Base-by-base conservation (phyloP, 2,888 invertebrate genomes). In the Eupithecia subumbrata region DNA sequence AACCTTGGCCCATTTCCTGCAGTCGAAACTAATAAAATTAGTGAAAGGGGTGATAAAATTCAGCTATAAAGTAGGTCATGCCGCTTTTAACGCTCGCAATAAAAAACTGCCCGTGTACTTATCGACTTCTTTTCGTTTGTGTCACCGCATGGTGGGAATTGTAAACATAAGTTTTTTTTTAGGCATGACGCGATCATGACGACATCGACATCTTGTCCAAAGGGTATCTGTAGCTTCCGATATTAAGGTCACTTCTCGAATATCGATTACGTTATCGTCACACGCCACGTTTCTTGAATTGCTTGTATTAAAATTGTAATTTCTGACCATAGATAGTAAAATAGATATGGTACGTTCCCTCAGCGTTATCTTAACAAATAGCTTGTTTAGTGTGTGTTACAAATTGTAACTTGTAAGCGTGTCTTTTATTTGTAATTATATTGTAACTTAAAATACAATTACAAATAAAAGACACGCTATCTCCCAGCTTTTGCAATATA, bases 1-100 rank as follows among this genome's bases (percentile, higher is more conserved):
- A 77, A 78, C 82, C 82, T 82, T 86, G 88, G 86, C 87, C 87
- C 83, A 86, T 84, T 84, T 87, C 76, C 79, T 60, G 77, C 73
- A 79, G 78, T 73, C 79, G 83, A 84, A 85, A 85, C 82, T 81
- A 80, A 78, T 76, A 80, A 81, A 82, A 84, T 85, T 84, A 80
- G 82, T 80, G 78, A 82, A 83, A 84, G 84, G 84, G 84, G 86
- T 85, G 80, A 81, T 80, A 74, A 30, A 77, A 79, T 77, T 71
- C 60, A 40, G 69, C 66, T 70, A 79, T 22, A 45, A 77, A 82
- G 52, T 82, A 79, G 82, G 79, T 78, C 82, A 81, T 71, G 78
- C 75, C 82, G 77, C 79, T 82, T n/a, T 34, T 34, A 81, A 80
- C 82, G 82, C 30, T 18, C 64, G 52, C 64, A 71, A 77, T 77